Evolutionary conservation across 2,888 invertebrate genomes (phyloP).

Genomic region (Schizotus pectinicornis): DNA sequence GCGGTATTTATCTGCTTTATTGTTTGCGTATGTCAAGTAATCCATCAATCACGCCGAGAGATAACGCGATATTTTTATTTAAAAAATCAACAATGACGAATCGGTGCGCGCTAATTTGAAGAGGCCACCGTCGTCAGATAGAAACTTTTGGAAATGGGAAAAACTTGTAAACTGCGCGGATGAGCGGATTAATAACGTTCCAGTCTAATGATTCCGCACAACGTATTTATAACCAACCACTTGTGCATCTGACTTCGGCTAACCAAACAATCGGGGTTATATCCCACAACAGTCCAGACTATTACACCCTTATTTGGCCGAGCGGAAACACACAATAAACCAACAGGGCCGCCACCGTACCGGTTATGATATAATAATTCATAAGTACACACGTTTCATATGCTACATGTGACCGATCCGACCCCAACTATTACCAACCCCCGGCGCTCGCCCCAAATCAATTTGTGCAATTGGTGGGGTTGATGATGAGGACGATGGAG

Average conservation of each 20-base stretch:
- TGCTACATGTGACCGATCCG: slow-evolving; percentile 46
- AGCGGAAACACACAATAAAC: slow-evolving; percentile 3
- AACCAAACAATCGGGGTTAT: slow-evolving; percentile 40
- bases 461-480: slow-evolving; percentile 41
- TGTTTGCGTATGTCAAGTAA: neutral
- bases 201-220: slow-evolving; percentile 17
- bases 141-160: too few relatives aligned
- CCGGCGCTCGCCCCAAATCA: slow-evolving; percentile 36
- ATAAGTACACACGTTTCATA: slow-evolving; percentile 47
- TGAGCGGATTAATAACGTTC: slow-evolving; percentile 5
- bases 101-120: too few relatives aligned
- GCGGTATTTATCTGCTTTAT: too few relatives aligned
- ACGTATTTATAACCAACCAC: slow-evolving; percentile 46
- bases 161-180: neutral
- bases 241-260: slow-evolving; percentile 58
- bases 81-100: neutral
- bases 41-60: neutral
- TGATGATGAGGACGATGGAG: slow-evolving; percentile 32
- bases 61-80: slow-evolving; percentile 2
- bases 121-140: too few relatives aligned
- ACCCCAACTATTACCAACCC: slow-evolving; percentile 46
- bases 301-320: slow-evolving; percentile 1
- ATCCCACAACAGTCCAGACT: slow-evolving; percentile 7
- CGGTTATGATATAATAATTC: slow-evolving; percentile 56
- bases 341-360: slow-evolving; percentile 16